Conservation (phyloP, 2,113 vertebrate genomes). For the Pelodiscus sinensis region DNA sequence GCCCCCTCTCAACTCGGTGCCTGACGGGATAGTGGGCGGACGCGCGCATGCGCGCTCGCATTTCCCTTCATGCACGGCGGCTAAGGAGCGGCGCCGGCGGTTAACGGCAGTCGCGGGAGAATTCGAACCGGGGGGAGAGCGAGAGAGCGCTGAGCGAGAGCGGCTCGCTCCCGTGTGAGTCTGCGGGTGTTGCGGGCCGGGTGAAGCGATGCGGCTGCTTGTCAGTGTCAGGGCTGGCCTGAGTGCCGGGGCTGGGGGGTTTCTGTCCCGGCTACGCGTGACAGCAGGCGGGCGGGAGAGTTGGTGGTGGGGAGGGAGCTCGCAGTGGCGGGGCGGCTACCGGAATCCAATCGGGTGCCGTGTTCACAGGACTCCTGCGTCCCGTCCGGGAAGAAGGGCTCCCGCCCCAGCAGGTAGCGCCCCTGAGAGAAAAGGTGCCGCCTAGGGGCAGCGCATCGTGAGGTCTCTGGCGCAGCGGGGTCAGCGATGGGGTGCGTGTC, state of each 20-base stretch:
- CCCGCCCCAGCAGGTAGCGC: too few relatives aligned
- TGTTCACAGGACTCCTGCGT: background rate
- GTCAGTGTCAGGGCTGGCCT: too few relatives aligned
- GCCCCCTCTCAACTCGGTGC: background rate
- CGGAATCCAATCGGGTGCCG: too few relatives aligned
- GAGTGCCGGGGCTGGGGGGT: too few relatives aligned
- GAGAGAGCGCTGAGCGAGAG: constrained; percentile 3
- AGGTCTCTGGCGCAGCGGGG: too few relatives aligned
- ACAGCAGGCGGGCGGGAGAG: too few relatives aligned
- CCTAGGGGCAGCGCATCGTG: too few relatives aligned
- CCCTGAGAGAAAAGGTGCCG: too few relatives aligned
- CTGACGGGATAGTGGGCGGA: too few relatives aligned
- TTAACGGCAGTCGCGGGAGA: constrained; percentile 46
- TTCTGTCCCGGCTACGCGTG: background rate
- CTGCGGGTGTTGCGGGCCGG: background rate
- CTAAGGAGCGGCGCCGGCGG: background rate
- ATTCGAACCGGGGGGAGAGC: constrained; percentile 71
- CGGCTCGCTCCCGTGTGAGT: background rate
- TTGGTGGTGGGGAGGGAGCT: too few relatives aligned
- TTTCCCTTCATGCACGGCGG: background rate
- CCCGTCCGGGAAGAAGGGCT: too few relatives aligned
- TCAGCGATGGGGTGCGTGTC: background rate
- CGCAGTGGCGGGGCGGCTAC: too few relatives aligned
- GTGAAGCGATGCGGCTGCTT: background rate
- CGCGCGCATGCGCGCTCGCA: background rate